A percentile compares a stretch with the other conserved stretches of the same genome.
Evolutionary conservation across 2,797 vertebrate genomes (phyloP).

Genomic region (Darevskia mixta): DNA sequence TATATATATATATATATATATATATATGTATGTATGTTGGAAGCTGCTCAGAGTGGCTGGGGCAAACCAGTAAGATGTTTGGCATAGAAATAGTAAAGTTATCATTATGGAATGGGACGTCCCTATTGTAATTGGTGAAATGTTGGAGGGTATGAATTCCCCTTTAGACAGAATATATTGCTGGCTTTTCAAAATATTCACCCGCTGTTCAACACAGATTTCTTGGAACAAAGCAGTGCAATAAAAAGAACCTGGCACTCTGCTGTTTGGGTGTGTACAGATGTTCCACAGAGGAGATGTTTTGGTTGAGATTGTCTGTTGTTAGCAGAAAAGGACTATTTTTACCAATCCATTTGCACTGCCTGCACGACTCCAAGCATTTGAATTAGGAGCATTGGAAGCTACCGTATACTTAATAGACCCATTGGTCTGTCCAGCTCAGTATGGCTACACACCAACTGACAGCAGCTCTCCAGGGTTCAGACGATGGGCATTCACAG

Average conservation of each 20-base stretch:
- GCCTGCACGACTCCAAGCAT: background rate
- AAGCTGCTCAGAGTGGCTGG: too few relatives aligned
- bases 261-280: constrained; percentile 22
- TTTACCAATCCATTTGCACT: background rate
- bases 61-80: too few relatives aligned
- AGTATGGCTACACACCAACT: too few relatives aligned
- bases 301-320: background rate
- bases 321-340: background rate
- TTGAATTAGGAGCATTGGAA: too few relatives aligned
- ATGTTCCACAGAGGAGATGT: background rate
- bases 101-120: too few relatives aligned
- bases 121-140: background rate
- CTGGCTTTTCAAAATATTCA: background rate
- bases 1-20: too few relatives aligned
- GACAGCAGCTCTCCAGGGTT: too few relatives aligned
- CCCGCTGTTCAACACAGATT: background rate
- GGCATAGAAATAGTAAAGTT: too few relatives aligned
- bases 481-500: too few relatives aligned
- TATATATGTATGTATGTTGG: too few relatives aligned
- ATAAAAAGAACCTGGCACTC: background rate
- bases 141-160: background rate
- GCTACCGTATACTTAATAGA: too few relatives aligned
- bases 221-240: background rate
- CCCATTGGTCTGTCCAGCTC: too few relatives aligned
- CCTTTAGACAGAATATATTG: background rate